These are phyloP conservation scores for Paracyclopina nana DNA, from an alignment of 1,140 invertebrate genomes.

Conservation along the genomic window DNA sequence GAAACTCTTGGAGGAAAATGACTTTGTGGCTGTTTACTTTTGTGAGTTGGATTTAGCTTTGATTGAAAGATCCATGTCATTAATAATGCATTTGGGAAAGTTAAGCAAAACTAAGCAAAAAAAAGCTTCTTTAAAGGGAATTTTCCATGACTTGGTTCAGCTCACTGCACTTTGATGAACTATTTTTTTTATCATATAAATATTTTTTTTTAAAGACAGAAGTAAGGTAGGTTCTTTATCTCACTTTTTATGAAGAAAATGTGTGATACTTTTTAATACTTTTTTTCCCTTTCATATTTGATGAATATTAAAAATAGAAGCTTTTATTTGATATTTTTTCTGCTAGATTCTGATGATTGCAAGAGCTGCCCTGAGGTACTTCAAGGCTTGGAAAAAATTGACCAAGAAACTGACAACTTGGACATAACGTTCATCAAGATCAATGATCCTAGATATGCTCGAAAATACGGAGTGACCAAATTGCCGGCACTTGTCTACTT, in stretches of 20 bases:
- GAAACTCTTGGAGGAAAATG: conserved; percentile 77
- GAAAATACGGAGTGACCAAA: conserved; percentile 85
- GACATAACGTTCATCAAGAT: conserved; percentile 91
- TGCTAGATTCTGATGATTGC: conserved; percentile 41
- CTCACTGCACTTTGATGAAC: too few relatives aligned
- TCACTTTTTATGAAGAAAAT: too few relatives aligned
- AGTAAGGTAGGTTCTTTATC: too few relatives aligned
- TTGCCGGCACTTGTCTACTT: conserved; percentile 79
- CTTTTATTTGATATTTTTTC: conserved; percentile 12
- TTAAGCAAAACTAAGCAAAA: too few relatives aligned
- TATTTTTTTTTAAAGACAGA: too few relatives aligned
- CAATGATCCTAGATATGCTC: conserved; percentile 66
- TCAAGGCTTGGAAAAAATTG: conserved; percentile 69
- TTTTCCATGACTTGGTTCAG: too few relatives aligned
- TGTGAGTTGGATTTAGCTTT: too few relatives aligned
- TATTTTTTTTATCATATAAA: too few relatives aligned
- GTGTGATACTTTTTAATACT: neutral
- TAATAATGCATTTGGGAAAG: too few relatives aligned
- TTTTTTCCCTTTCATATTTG: neutral
- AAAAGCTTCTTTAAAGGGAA: too few relatives aligned
- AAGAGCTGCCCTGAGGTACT: conserved; percentile 51
- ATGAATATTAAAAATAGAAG: neutral
- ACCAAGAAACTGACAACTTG: conserved; percentile 75
- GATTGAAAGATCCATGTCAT: too few relatives aligned
- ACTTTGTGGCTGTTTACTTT: conserved; percentile 83